A percentile compares a stretch with the other conserved stretches of the same genome.
Evolutionary conservation across 2,113 vertebrate genomes (phyloP).

Genomic region (Origma solitaria): DNA sequence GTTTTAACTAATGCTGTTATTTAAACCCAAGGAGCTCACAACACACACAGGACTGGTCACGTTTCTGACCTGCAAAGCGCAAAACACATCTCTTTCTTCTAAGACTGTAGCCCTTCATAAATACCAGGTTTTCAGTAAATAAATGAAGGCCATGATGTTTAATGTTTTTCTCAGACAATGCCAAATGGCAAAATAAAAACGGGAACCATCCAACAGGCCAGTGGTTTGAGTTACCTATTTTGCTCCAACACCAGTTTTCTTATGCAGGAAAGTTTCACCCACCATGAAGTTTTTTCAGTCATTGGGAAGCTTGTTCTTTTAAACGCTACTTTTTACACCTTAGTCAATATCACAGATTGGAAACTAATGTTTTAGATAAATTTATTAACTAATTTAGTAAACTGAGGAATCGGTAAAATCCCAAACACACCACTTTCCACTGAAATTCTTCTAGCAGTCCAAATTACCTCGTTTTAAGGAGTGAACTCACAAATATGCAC

Average conservation of each 20-base stretch:
- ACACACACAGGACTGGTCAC: fast-evolving
- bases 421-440: not conserved
- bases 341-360: not conserved
- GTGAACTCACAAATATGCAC: not conserved
- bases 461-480: not conserved
- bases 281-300: not conserved
- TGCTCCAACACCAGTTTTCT: not conserved
- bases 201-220: not conserved
- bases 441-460: not conserved
- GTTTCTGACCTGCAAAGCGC: not conserved
- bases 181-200: not conserved
- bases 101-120: not conserved
- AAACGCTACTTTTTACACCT: not conserved
- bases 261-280: not conserved
- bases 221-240: not conserved
- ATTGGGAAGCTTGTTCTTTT: not conserved
- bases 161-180: not conserved
- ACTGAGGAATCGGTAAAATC: not conserved
- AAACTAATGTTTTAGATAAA: not conserved
- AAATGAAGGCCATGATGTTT: not conserved
- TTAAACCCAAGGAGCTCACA: not conserved
- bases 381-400: not conserved
- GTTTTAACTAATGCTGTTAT: not conserved
- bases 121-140: not conserved
- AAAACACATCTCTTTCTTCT: not conserved